A percentile compares a stretch with the other conserved stretches of the same genome.
phyloP scores from a whole-genome alignment of 2,888 invertebrate genomes.

The Chrysolina oricalcia region DNA sequence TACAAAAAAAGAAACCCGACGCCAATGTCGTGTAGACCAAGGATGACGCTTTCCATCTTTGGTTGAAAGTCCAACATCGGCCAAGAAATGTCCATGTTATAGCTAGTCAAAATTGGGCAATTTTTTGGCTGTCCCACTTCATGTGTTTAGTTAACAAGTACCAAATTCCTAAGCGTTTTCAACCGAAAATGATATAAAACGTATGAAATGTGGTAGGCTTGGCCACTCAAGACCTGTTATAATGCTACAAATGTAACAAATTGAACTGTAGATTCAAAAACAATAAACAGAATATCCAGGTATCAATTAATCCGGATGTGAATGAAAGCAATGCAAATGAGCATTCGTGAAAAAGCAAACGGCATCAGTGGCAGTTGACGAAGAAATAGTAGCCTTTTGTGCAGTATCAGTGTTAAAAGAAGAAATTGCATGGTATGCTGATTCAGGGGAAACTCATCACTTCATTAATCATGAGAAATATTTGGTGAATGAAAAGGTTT shows the following conservation, averaged over 20 bases:
- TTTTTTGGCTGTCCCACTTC: no score
- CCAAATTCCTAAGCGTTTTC: constrained; percentile 19
- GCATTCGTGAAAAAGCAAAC: not conserved
- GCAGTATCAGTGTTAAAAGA: constrained; percentile 9
- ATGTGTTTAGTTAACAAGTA: not conserved
- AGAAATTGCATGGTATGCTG: constrained; percentile 37
- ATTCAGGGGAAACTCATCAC: constrained; percentile 47
- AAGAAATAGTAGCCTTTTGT: constrained; percentile 29
- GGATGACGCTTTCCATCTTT: no score
- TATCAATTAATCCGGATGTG: not conserved
- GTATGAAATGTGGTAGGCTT: constrained; percentile 46
- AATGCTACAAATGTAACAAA: constrained; percentile 42
- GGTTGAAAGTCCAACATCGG: no score
- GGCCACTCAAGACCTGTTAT: constrained; percentile 46
- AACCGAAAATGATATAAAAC: constrained; percentile 33
- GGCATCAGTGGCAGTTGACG: not conserved
- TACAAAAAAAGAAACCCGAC: no score
- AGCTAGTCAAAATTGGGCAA: no score
- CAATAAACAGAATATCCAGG: not conserved
- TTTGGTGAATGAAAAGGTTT: constrained; percentile 33
- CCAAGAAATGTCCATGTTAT: no score
- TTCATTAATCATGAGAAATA: constrained; percentile 44
- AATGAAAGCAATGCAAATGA: constrained; percentile 31
- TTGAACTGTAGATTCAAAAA: not conserved
- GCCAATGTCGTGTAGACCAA: no score